Base-by-base conservation (phyloP, 1,140 invertebrate species). In the Panagrolaimus sp. region DNA sequence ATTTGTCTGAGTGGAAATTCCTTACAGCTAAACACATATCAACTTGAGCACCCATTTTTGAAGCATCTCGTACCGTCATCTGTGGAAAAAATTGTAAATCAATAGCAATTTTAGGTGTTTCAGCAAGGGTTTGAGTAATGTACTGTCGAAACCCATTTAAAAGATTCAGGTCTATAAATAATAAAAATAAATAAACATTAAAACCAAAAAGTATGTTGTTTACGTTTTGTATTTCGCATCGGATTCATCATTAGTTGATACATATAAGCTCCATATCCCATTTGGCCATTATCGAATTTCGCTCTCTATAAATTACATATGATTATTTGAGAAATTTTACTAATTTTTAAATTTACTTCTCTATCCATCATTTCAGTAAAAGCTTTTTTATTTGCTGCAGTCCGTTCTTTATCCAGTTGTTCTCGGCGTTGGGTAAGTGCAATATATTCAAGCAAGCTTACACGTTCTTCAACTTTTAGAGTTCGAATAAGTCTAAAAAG, bases 1-100 rank as follows among this genome's bases (percentile, higher is more conserved):
- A 15, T 14, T 2, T 10, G 47, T 52, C 48, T 21, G 26, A 7
- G 2, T 12, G 28, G 0, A 24, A 58, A 24, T 26, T 26, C 12
- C 52, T 3, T 21, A 58, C 52, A 17, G 14, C 17, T 8, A 58
- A 58, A 21, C 52, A 58, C 21, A 58, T 21, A 12, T 58, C 21
- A 17, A 58, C 52, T 28, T 58, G 52, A n/a, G 17, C 52, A n/a
- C 52, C 52, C 52, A 58, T 58, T 28, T 58, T 58, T 21, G 52
- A 58, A 5, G 52, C 52, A 58, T 58, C 52, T n/a, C 28, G 15
- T 12, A 58, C 17, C 12, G 21, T 21, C 52, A 58, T 58, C 14
- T 58, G 21, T 14, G 21, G 21, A 21, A 58, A 58, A 58, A 58
- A 58, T 21, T 58, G 52, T 12, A 21, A 58, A 17, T 58, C 52